These are phyloP conservation scores for Poecile atricapillus DNA, from an alignment of 2,113 vertebrate species.

Conservation along the genomic window DNA sequence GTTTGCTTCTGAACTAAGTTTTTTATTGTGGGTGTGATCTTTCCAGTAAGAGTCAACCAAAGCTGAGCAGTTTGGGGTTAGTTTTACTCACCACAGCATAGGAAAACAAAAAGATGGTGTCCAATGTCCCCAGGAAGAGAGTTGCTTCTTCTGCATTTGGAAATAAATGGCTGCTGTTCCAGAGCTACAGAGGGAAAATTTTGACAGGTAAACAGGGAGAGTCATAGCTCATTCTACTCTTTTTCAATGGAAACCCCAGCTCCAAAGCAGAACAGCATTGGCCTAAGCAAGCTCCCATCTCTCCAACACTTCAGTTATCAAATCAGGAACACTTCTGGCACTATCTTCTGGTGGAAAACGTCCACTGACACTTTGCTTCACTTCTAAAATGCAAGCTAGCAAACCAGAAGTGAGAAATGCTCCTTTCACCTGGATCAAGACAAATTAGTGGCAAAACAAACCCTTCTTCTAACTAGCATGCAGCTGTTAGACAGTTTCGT, in stretches of 20 bases:
- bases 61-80: neutral
- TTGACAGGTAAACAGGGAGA: neutral
- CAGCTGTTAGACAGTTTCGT: neutral
- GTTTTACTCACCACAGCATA: conserved; percentile 89
- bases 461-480: neutral
- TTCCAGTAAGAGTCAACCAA: neutral
- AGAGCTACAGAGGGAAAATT: conserved; percentile 74
- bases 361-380: neutral
- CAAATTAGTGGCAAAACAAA: neutral
- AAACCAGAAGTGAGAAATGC: neutral
- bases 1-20: neutral
- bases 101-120: conserved; percentile 94
- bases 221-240: neutral
- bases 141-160: conserved; percentile 82
- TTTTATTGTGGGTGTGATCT: neutral
- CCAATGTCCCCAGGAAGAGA: conserved; percentile 88
- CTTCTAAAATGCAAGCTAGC: neutral
- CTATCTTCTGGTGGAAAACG: neutral
- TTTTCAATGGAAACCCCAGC: neutral
- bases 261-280: neutral
- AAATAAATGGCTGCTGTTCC: conserved; percentile 85
- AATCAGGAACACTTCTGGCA: neutral
- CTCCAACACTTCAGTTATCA: neutral
- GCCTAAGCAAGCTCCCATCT: neutral
- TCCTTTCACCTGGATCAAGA: neutral